Evolutionary conservation across 2,797 vertebrate species (phyloP).

Genomic region (Acipenser transmontanus): DNA sequence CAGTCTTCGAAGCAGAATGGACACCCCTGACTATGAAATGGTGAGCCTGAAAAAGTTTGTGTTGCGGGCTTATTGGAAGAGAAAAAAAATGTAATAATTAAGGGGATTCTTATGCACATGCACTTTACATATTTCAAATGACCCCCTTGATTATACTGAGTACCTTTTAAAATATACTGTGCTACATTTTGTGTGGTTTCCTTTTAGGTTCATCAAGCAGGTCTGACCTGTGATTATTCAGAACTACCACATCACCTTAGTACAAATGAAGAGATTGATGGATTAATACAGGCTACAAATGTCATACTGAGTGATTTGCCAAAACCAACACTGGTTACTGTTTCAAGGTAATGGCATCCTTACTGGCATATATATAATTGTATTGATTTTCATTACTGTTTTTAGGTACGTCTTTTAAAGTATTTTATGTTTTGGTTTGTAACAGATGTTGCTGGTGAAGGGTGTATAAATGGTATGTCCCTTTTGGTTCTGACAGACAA

Average conservation of each 20-base stretch:
- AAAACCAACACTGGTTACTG: slow-evolving; percentile 79
- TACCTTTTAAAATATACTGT: too few species aligned
- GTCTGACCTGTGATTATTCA: slow-evolving; percentile 83
- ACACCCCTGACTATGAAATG: slow-evolving; percentile 89
- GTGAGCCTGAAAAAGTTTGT: slow-evolving; percentile 43
- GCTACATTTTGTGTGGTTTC: slow-evolving; percentile 3
- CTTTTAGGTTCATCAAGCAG: slow-evolving; percentile 86
- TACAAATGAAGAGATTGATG: slow-evolving; percentile 72
- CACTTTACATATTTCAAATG: too few species aligned
- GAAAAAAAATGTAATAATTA: too few species aligned
- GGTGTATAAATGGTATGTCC: too few species aligned
- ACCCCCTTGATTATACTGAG: too few species aligned
- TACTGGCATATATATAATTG: background rate
- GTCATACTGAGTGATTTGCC: slow-evolving; percentile 66
- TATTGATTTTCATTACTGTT: too few species aligned
- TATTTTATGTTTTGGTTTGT: too few species aligned
- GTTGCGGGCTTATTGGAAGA: too few species aligned
- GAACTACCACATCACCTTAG: slow-evolving; percentile 94
- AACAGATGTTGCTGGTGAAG: too few species aligned
- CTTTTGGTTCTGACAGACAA: too few species aligned
- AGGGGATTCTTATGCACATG: too few species aligned
- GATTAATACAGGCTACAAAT: slow-evolving; percentile 62
- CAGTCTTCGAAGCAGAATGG: slow-evolving; percentile 75
- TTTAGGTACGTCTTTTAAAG: too few species aligned
- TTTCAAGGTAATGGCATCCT: slow-evolving; percentile 73